A percentile compares a stretch with the other conserved stretches of the same genome.
Conservation (phyloP, 1,140 invertebrate genomes). For the Bombus vancouverensis region DNA sequence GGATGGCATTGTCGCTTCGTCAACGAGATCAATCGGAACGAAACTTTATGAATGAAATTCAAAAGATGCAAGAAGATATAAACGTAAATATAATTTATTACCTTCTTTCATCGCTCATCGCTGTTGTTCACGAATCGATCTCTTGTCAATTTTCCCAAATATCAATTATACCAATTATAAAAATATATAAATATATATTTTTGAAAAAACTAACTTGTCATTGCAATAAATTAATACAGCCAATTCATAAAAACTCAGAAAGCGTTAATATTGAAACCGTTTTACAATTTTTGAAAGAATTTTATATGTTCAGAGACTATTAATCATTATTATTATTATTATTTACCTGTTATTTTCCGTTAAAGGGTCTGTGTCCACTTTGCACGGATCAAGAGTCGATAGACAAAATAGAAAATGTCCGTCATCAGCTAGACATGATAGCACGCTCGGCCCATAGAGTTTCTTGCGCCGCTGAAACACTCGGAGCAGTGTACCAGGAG, state of each 20-base stretch:
- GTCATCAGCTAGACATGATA: conserved; percentile 77
- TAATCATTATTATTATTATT: neutral
- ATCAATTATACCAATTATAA: neutral
- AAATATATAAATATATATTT: no score
- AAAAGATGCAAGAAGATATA: conserved; percentile 76
- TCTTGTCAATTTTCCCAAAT: conserved; percentile 14
- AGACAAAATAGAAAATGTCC: conserved; percentile 77
- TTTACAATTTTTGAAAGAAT: neutral
- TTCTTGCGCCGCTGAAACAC: conserved; percentile 77
- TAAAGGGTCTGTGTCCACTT: conserved; percentile 76
- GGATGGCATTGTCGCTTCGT: conserved; percentile 72
- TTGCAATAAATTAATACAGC: no score
- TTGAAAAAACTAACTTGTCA: no score
- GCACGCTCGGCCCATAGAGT: conserved; percentile 75
- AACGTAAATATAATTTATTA: conserved; percentile 69
- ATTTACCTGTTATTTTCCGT: neutral
- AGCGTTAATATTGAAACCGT: neutral
- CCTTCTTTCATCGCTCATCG: neutral
- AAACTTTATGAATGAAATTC: conserved; percentile 74
- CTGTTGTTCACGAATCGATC: neutral
- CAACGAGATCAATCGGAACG: conserved; percentile 78
- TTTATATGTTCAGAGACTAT: neutral
- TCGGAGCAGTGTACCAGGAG: conserved; percentile 79
- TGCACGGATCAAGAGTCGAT: conserved; percentile 79
- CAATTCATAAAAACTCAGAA: neutral